These are phyloP conservation scores for Leuciscus idus DNA, from an alignment of 2,113 vertebrate genomes.

Conservation along the genomic window DNA sequence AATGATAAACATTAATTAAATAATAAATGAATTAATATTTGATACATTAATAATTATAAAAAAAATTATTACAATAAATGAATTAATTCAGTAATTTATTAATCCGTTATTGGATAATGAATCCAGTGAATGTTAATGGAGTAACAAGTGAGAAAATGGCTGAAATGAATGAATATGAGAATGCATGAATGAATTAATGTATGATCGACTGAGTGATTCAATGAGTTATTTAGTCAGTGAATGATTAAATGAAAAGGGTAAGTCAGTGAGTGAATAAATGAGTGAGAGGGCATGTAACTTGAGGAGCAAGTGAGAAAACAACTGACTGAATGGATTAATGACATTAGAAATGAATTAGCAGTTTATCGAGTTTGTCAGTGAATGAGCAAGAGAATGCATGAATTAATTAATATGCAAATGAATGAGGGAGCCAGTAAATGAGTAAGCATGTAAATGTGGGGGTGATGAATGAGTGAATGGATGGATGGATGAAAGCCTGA, in stretches of 20 bases:
- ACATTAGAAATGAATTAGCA: neutral
- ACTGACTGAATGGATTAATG: neutral
- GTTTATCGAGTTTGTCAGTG: neutral
- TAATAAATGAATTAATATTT: neutral
- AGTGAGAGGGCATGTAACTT: neutral
- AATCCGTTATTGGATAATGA: neutral
- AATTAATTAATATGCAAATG: slow-evolving; percentile 24
- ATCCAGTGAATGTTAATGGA: neutral
- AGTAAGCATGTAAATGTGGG: neutral
- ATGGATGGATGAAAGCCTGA: neutral
- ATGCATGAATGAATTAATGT: neutral
- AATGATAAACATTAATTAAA: neutral
- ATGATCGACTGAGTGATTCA: neutral
- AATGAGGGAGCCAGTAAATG: neutral
- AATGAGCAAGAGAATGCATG: neutral
- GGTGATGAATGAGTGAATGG: neutral
- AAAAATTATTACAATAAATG: too few relatives aligned
- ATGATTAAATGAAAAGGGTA: neutral
- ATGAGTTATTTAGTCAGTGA: neutral
- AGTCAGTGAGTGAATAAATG: neutral
- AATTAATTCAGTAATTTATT: too few relatives aligned
- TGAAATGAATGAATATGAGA: neutral
- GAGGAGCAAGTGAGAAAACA: too few relatives aligned
- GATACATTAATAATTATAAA: neutral
- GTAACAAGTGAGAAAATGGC: neutral